Evolutionary conservation across 2,797 vertebrate species (phyloP).

Genomic region (Danionella dracula): DNA sequence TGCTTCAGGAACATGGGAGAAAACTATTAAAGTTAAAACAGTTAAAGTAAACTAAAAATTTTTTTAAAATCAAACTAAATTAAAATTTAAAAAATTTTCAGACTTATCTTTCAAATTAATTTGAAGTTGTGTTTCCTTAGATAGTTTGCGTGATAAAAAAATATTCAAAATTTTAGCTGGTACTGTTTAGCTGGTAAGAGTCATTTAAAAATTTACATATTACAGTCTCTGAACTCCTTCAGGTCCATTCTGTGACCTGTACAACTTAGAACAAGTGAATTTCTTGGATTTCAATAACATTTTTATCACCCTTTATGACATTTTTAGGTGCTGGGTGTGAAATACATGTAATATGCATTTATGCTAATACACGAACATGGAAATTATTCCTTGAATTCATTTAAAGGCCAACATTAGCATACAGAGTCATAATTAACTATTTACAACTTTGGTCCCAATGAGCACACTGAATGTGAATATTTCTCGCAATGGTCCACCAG

Average conservation of each 20-base stretch:
- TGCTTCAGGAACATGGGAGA: no score
- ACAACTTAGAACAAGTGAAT: conserved; percentile 52
- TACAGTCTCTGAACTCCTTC: not conserved
- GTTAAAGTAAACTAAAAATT: no score
- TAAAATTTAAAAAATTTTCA: no score
- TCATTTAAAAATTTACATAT: no score
- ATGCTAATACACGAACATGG: conserved; percentile 69
- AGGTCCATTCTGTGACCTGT: conserved; percentile 25
- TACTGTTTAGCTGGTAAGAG: no score
- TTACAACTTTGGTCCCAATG: conserved; percentile 48
- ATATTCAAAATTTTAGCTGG: no score
- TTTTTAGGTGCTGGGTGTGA: conserved; percentile 44
- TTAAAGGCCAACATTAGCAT: conserved; percentile 78
- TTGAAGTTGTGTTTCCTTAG: no score
- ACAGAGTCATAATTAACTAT: conserved; percentile 60
- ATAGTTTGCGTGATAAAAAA: no score
- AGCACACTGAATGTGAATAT: conserved; percentile 30
- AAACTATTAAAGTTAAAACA: no score
- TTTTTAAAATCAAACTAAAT: no score
- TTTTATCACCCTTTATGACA: conserved; percentile 39
- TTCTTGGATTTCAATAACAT: conserved; percentile 52
- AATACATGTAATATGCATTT: conserved; percentile 74
- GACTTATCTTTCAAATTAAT: no score
- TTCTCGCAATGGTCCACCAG: conserved; percentile 54
- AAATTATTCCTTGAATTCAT: conserved; percentile 66